A percentile compares a stretch with the other conserved stretches of the same genome.
Conservation (phyloP, 2,113 vertebrate genomes). For the Hystrix cristata region DNA sequence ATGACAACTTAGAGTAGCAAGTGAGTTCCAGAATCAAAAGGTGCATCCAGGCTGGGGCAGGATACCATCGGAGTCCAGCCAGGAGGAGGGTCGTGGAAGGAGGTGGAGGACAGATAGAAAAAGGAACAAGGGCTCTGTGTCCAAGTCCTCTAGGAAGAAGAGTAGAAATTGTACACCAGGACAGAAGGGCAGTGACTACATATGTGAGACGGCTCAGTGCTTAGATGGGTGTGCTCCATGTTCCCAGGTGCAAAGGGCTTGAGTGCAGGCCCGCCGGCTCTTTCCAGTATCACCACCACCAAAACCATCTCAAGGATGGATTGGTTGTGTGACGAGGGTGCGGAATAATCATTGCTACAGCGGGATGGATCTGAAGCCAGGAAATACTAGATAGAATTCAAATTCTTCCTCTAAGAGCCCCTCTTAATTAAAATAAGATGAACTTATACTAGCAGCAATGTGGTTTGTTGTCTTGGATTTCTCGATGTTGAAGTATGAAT, state of each 20-base stretch:
- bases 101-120: not conserved
- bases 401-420: not conserved
- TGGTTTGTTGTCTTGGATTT: not conserved
- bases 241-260: not conserved
- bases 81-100: not conserved
- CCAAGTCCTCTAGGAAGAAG: not conserved
- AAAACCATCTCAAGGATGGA: not conserved
- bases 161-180: not conserved
- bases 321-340: not conserved
- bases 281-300: not conserved
- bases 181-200: not conserved
- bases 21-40: not conserved
- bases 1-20: not conserved
- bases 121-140: not conserved
- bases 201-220: not conserved
- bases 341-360: not conserved
- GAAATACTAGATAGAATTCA: not conserved
- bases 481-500: conserved; percentile 17
- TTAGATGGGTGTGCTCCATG: not conserved
- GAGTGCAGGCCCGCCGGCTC: not conserved
- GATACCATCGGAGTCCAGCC: not conserved
- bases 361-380: not conserved
- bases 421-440: conserved; percentile 32
- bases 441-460: not conserved
- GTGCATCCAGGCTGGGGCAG: not conserved